Evolutionary conservation across 2,888 invertebrate species (phyloP).

Genomic region (Pristionchus arcanus): DNA sequence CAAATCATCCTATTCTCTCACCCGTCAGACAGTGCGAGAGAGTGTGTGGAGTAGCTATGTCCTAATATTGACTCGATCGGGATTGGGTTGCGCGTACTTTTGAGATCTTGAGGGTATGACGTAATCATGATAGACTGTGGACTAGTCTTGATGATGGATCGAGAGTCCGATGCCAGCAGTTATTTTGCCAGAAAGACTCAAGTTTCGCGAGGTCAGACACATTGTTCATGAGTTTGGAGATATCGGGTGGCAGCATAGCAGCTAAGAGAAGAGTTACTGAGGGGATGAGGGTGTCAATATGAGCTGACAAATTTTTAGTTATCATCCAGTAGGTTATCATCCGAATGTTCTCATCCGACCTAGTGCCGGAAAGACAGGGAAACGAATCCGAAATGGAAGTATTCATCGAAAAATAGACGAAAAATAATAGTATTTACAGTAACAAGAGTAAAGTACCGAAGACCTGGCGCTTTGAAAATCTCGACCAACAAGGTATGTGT

Average conservation of each 20-base stretch:
- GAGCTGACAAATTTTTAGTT: too few species aligned
- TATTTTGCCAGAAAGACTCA: background rate
- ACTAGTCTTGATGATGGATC: background rate
- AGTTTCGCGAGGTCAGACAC: background rate
- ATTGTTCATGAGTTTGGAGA: background rate
- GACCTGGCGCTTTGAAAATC: background rate
- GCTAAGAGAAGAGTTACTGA: background rate
- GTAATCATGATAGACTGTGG: background rate
- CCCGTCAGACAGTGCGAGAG: background rate
- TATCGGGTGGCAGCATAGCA: background rate
- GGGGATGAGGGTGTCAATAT: background rate
- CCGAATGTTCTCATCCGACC: too few species aligned
- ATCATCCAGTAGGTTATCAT: too few species aligned
- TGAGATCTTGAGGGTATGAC: background rate
- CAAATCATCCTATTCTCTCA: too few species aligned
- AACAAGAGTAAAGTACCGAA: background rate
- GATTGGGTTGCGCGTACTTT: slow-evolving; percentile 6
- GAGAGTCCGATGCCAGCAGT: background rate
- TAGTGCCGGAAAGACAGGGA: too few species aligned
- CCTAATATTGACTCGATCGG: background rate
- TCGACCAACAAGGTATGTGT: background rate
- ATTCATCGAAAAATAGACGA: background rate
- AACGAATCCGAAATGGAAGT: background rate
- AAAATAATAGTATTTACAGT: background rate
- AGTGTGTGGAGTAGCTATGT: background rate